phyloP scores from a whole-genome alignment of 2,888 invertebrate genomes.

The Stegana nigrithorax region DNA sequence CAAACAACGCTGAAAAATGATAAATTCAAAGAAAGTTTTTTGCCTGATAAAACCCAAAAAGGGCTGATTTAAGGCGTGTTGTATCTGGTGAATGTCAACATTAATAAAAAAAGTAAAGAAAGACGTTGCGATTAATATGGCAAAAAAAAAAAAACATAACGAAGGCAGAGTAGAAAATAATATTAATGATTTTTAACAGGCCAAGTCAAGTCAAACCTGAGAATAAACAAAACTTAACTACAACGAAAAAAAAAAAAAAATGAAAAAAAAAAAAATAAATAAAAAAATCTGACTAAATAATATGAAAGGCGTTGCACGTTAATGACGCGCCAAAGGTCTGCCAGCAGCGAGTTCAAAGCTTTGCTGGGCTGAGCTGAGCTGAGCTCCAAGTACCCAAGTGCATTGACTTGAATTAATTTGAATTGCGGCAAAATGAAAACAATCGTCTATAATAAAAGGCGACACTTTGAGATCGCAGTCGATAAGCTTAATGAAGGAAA shows the following conservation, averaged over 20 bases:
- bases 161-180: no score
- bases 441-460: neutral
- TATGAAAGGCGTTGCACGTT: conserved; percentile 2
- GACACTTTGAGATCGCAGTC: conserved; percentile 1
- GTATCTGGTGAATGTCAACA: no score
- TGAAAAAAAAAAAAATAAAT: neutral
- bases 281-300: neutral
- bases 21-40: no score
- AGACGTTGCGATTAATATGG: neutral
- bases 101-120: no score
- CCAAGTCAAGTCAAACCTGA: no score
- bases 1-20: no score
- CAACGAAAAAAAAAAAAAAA: neutral
- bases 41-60: no score
- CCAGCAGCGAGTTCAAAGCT: neutral
- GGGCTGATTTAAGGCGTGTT: no score
- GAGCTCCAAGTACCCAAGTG: neutral
- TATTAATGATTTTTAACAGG: no score
- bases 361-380: neutral
- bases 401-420: conserved; percentile 15
- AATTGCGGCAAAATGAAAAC: conserved; percentile 8
- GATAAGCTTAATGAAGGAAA: conserved; percentile 14
- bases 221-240: no score
- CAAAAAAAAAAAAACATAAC: neutral
- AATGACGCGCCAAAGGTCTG: conserved; percentile 7